These are phyloP conservation scores for Drosophila suboccidentalis DNA, from an alignment of 2,888 invertebrate genomes.

Conservation along the genomic window DNA sequence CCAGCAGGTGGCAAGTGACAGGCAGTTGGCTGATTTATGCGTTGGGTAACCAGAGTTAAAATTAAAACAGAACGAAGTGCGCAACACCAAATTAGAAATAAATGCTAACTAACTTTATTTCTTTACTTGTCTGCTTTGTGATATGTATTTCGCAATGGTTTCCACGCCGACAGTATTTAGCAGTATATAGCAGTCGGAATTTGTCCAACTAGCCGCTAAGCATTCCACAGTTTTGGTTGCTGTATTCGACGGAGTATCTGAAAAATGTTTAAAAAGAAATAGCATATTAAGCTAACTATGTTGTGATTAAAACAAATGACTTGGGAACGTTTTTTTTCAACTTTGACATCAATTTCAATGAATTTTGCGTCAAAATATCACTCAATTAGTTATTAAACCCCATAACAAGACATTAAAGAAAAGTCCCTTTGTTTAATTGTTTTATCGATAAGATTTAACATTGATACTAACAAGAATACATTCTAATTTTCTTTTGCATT, in stretches of 20 bases:
- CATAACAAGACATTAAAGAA: too few relatives aligned
- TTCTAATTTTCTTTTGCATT: too few relatives aligned
- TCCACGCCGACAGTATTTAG: constrained; percentile 1
- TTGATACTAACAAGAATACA: neutral
- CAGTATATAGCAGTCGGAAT: too few relatives aligned
- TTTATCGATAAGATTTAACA: neutral
- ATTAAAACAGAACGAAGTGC: neutral
- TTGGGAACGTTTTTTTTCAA: too few relatives aligned
- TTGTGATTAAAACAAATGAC: too few relatives aligned
- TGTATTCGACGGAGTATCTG: too few relatives aligned
- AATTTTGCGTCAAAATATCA: too few relatives aligned
- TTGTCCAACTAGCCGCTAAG: too few relatives aligned
- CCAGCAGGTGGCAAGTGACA: constrained; percentile 3
- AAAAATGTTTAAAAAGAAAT: neutral
- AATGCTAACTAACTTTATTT: neutral
- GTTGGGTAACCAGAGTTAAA: neutral
- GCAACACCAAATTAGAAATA: neutral
- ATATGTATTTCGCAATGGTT: neutral
- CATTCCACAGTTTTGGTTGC: too few relatives aligned
- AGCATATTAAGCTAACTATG: too few relatives aligned
- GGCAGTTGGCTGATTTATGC: neutral
- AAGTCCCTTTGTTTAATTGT: neutral
- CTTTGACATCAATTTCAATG: too few relatives aligned
- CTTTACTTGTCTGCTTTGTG: neutral
- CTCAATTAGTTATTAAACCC: too few relatives aligned